Evolutionary conservation across 1,140 invertebrate species (phyloP), one percentile per base, ranked within the genome.

Genomic region (Dendrolimus punctatus): DNA sequence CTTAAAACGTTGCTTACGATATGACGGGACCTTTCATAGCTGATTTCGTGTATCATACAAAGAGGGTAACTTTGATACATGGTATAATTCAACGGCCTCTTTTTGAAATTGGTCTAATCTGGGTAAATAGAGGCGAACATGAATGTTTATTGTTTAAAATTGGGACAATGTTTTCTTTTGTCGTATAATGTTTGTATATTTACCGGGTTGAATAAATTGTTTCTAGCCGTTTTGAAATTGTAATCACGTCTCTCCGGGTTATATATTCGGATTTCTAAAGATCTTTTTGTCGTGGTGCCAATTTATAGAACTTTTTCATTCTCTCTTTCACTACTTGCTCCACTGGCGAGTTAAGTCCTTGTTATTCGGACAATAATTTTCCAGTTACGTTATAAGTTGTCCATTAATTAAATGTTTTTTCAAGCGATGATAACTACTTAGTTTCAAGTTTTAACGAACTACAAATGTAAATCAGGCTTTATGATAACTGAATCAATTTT

Each of bases 401-500:
- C 23, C 1, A 23, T 23, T 23, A 23, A 23, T 23, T 23, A 23
- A 23, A 23, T 23, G 23, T 23, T 3, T 23, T 1, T 23, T 3
- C 23, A 23, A 23, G 3, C 23, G 23, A 23, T 23, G 23, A 2
- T 23, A 23, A 23, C 3, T 1, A 23, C 23, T 23, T 23, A 23
- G 23, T 23, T 23, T 23, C 23, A 23, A 23, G 23, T 23, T 3
- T 23, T n/a, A n/a, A n/a, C n/a, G n/a, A 23, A 23, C 23, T 23
- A 23, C 23, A 23, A 23, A 23, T 23, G 23, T 6, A n/a, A n/a
- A 45, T 9, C 43, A 10, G 48, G 3, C 39, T 9, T 59, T 61
- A 79, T 76, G 74, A 72, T 72, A 71, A 80, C 73, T 80, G 71
- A 68, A 81, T 84, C 80, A 84, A 84, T 84, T 83, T 78, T 70